Evolutionary conservation across 2,888 invertebrate genomes (phyloP).

Genomic region (Minunthozetes semirufus): DNA sequence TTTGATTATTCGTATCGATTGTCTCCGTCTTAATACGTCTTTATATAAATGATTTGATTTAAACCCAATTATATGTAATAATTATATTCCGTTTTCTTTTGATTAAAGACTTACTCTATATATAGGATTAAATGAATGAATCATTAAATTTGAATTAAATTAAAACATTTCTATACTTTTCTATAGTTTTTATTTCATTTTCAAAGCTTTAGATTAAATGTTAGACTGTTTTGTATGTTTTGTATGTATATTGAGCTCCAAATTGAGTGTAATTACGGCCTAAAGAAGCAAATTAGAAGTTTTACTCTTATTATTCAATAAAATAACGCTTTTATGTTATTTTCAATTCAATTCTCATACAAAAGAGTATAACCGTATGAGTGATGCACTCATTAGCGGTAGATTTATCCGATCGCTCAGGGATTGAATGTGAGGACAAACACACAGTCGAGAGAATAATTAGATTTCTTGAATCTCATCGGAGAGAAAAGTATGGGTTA

Average conservation of each 20-base stretch:
- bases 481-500: conserved; percentile 16
- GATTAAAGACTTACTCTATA: neutral
- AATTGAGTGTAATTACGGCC: neutral
- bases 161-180: neutral
- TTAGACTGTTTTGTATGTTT: neutral
- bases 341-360: neutral
- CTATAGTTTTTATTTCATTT: neutral
- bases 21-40: conserved; percentile 12
- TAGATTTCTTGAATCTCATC: conserved; percentile 24
- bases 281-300: conserved; percentile 17
- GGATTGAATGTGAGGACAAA: neutral
- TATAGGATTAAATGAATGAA: neutral
- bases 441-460: neutral
- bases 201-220: neutral
- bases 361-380: neutral
- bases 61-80: neutral
- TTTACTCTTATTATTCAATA: conserved; percentile 19
- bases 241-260: neutral
- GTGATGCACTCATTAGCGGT: conserved; percentile 13
- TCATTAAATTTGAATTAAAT: conserved; percentile 15
- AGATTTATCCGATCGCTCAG: conserved; percentile 8
- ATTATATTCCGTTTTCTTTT: neutral
- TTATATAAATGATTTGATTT: neutral
- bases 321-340: conserved; percentile 6
- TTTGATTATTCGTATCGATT: conserved; percentile 20